Evolutionary conservation across 2,797 vertebrate species (phyloP).

Genomic region (Distichodus sexfasciatus): DNA sequence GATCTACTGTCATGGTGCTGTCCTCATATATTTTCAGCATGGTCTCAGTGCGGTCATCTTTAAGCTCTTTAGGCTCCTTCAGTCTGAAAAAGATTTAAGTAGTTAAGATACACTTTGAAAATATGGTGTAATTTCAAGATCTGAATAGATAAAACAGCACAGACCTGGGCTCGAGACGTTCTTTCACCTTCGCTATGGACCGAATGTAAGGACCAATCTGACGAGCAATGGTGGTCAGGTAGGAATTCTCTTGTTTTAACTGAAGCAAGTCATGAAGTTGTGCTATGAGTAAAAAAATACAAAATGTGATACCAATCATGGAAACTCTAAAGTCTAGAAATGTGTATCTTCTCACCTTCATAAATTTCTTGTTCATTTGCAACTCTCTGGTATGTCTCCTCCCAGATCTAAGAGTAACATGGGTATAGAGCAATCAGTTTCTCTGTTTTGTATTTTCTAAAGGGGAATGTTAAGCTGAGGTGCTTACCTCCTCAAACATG

Average conservation of each 20-base stretch:
- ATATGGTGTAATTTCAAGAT: neutral
- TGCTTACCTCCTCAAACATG: constrained; percentile 79
- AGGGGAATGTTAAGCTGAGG: too few species aligned
- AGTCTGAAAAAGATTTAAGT: constrained; percentile 59
- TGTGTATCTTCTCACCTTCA: constrained; percentile 69
- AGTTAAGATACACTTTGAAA: neutral
- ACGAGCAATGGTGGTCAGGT: constrained; percentile 77
- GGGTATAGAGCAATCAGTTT: neutral
- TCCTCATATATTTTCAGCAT: constrained; percentile 61
- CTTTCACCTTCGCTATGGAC: constrained; percentile 84
- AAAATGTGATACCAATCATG: neutral
- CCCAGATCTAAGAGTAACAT: constrained; percentile 75
- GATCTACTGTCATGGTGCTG: constrained; percentile 16
- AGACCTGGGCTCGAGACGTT: constrained; percentile 81
- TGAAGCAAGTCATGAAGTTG: constrained; percentile 81
- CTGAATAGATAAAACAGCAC: neutral
- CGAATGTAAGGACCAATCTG: constrained; percentile 80
- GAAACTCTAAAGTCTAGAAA: neutral
- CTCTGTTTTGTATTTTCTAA: neutral
- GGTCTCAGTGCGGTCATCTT: constrained; percentile 63
- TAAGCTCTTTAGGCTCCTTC: constrained; percentile 68
- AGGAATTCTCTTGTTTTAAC: constrained; percentile 80
- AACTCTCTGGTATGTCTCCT: constrained; percentile 80
- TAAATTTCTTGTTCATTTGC: constrained; percentile 84
- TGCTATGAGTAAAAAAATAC: constrained; percentile 54